Base-by-base conservation (phyloP, 2,113 vertebrate genomes). In the Scomber scombrus region DNA sequence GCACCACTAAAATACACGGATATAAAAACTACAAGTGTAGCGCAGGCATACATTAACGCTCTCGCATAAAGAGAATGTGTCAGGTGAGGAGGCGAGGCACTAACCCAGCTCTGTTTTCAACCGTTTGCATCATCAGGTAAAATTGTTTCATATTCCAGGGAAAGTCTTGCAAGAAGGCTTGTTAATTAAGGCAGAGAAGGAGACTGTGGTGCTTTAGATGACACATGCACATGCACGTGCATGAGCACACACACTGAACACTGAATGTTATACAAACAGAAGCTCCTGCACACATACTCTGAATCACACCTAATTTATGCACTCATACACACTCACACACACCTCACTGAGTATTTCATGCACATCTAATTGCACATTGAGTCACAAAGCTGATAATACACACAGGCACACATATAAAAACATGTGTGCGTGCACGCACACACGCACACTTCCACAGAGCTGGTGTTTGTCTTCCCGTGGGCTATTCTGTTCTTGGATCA, bases 111-210 rank as follows among this genome's bases (percentile, higher is more conserved):
- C 74, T 57, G 86, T 93, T 94, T 93, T 85, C 93, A 91, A 34
- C 60, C 7, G 88, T 90, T 94, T 94, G 91, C 92, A 93, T 94
- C 93, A 93, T 91, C 92, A 89, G 87, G 85, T 89, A 85, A 85
- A 83, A 81, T 80, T 57, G 84, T 92, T 94, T 92, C 88, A 86
- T 88, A 90, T 90, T 90, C 76, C 56, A 56, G 69, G 77, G 86
- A 86, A 88, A 90, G 76, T 86, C 91, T 91, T 88, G 87, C 91
- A 72, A 69, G 78, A 77, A 85, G 79, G 71, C 60, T 11, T 15
- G 34, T 86, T 92, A 91, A 93, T 93, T 91, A 91, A 88, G 51
- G 84, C 47, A 40, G 74, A 83, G 84, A 65, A 58, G 57, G 19
- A 86, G 74, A 71, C 61, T 0, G 57, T 6, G 49, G 71, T 26